Conservation (phyloP, 2,888 invertebrate species). For the Drosophila prostipennis region DNA sequence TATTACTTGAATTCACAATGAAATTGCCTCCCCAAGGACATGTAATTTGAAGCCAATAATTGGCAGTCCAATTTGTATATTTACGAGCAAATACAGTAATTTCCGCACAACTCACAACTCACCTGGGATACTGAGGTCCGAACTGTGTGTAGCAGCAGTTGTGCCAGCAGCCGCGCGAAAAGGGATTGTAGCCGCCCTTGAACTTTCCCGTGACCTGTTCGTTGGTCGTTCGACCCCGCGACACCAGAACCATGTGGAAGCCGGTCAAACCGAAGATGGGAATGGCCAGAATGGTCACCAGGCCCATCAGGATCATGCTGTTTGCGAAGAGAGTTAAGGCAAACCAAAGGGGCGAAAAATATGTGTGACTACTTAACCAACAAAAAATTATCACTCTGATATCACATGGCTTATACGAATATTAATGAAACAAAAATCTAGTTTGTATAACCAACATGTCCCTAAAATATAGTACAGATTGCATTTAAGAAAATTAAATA, state of each 20-base stretch:
- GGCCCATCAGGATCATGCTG: slow-evolving; percentile 95
- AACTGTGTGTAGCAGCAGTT: slow-evolving; percentile 98
- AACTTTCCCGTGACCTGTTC: slow-evolving; percentile 99
- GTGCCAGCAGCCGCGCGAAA: slow-evolving; percentile 96
- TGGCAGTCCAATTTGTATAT: slow-evolving; percentile 5
- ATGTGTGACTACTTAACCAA: too few species aligned
- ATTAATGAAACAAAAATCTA: too few species aligned
- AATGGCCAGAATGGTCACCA: slow-evolving; percentile 95
- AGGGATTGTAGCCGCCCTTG: slow-evolving; percentile 99
- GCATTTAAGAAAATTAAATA: too few species aligned
- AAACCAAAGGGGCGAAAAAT: slow-evolving; percentile 46
- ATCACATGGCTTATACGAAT: too few species aligned
- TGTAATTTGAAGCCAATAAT: slow-evolving; percentile 4
- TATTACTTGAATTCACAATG: neutral
- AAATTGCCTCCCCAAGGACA: neutral
- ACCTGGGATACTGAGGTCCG: slow-evolving; percentile 99
- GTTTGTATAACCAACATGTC: too few species aligned
- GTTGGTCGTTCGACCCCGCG: slow-evolving; percentile 98
- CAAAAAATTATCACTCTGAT: too few species aligned
- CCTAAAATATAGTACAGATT: too few species aligned
- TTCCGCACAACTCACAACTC: slow-evolving; percentile 68
- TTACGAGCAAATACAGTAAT: neutral
- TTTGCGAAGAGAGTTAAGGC: slow-evolving; percentile 4
- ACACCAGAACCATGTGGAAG: slow-evolving; percentile 98
- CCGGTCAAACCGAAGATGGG: slow-evolving; percentile 99